Base-by-base conservation (phyloP, 2,113 vertebrate genomes). In the Myotis lucifugus region DNA sequence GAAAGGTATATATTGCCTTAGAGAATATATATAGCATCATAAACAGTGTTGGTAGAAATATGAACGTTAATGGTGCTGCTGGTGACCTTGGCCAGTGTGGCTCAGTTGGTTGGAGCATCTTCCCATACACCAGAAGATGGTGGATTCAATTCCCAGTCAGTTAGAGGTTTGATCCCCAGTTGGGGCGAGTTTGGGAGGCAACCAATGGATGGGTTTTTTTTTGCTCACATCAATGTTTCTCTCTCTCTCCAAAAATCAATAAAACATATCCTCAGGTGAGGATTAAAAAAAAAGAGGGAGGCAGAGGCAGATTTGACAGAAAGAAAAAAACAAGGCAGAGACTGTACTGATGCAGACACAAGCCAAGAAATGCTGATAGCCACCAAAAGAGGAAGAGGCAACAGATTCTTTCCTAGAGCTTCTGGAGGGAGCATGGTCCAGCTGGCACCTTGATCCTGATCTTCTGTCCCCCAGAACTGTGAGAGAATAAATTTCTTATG, bases 281-380 rank as follows among this genome's bases (percentile, higher is more conserved):
- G 48, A 27, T 82, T 34, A 37, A 37, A 37, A 54, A 54, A 88
- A 93, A 91, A 46, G 34, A 90, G 42, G 74, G 18, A 95, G 34
- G 25, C 29, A 92, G 77, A 91, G 46, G 48, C n/a, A 86, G 42
- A 86, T 76, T 69, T 88, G 70, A 91, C 37, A 76, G 56, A 85
- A 19, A 76, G 34, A 83, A 61, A 54, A 81, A 12, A 52, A 79
- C n/a, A 86, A 82, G 54, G 52, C 46, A 82, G 67, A 88, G 48
- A 84, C 21, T 77, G 14, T 32, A 61, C 25, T 61, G n/a, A 92
- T 84, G 70, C 48, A 46, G 17, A 46, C 70, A 84, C 15, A 95
- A 77, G 40, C 50, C 70, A 88, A 69, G 50, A 15, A 88, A 88
- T 76, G 85, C 61, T 25, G 27, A 48, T 29, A 88, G 34, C 52